phyloP scores from a whole-genome alignment of 1,140 invertebrate species.

The Leptopilina clavipes region DNA sequence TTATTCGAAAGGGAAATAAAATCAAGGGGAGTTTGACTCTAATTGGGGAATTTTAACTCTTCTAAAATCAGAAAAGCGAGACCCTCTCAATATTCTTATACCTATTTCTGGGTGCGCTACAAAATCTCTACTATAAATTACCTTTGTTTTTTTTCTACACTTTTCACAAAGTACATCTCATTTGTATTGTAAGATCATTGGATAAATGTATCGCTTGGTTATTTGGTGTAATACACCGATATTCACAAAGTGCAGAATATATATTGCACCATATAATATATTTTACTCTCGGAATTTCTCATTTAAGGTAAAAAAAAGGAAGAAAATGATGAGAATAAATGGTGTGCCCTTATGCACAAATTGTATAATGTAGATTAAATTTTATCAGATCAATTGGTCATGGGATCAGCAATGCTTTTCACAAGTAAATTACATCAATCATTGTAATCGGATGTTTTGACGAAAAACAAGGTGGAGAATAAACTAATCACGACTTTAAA shows the following conservation, averaged over 20 bases:
- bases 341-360: not conserved
- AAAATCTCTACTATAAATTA: too few species aligned
- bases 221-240: not conserved
- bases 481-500: constrained; percentile 19
- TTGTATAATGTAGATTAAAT: not conserved
- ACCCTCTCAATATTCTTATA: too few species aligned
- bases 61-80: too few species aligned
- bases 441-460: constrained; percentile 5
- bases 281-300: not conserved
- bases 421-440: constrained; percentile 10
- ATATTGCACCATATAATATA: not conserved
- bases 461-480: constrained; percentile 19
- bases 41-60: too few species aligned
- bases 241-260: not conserved
- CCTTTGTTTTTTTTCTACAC: too few species aligned
- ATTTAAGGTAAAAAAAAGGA: not conserved
- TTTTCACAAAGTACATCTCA: too few species aligned
- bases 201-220: too few species aligned
- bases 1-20: too few species aligned
- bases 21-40: too few species aligned
- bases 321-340: too few species aligned
- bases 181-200: too few species aligned
- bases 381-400: not conserved
- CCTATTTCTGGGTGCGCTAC: too few species aligned
- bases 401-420: not conserved